phyloP scores from a whole-genome alignment of 1,140 invertebrate species.

The Limonius californicus region DNA sequence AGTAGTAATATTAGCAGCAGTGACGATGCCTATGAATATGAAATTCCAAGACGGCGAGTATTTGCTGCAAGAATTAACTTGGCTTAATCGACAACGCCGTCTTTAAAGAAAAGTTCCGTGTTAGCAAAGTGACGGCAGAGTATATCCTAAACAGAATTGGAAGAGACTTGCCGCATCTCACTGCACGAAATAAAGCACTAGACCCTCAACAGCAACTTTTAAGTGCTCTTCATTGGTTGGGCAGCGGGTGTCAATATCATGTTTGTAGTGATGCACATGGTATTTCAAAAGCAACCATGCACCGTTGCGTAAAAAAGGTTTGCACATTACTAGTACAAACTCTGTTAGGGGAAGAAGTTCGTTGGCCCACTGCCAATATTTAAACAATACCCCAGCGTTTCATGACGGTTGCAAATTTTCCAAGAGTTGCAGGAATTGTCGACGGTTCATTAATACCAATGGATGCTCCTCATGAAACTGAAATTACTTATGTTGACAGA shows the following conservation, averaged over 20 bases:
- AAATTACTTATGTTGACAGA: not conserved
- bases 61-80: too few species aligned
- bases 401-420: not conserved
- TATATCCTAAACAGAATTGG: not conserved
- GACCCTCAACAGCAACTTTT: not conserved
- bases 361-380: not conserved
- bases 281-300: too few species aligned
- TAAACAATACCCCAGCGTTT: not conserved
- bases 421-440: not conserved
- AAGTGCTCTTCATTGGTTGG: not conserved
- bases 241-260: not conserved
- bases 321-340: too few species aligned
- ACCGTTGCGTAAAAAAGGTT: too few species aligned
- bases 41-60: too few species aligned
- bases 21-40: too few species aligned
- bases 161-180: not conserved
- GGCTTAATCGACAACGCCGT: too few species aligned
- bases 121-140: not conserved
- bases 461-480: not conserved
- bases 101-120: not conserved
- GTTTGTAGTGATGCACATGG: not conserved
- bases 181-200: not conserved
- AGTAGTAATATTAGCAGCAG: too few species aligned
- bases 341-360: not conserved
- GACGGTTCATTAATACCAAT: not conserved